Base-by-base conservation (phyloP, 2,888 invertebrate species). In the Pherbina coryleti region DNA sequence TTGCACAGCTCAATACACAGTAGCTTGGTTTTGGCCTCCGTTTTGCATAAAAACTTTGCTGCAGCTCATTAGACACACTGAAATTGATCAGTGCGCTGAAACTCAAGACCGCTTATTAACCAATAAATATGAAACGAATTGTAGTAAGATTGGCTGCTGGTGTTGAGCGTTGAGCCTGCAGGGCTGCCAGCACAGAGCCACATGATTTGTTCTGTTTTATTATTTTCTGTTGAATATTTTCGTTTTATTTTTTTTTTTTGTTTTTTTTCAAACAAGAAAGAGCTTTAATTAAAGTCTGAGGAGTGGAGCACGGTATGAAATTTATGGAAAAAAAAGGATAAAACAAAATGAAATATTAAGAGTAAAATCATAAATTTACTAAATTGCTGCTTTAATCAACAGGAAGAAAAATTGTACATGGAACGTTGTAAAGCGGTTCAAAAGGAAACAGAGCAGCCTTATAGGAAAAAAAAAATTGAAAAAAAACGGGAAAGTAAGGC, bases 61-160 rank as follows among this genome's bases (percentile, higher is more conserved):
- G 28, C 60, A 60, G 25, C 60, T 60, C 25, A 60, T 60, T 60
- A 60, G 60, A 19, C 60, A 60, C 25, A 60, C 25, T 17, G 17
- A 60, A 25, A 28, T 28, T 14, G 17, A 60, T 28, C 28, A 14
- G 55, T 8, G 28, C 60, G 28, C 60, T 17, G 60, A 14, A 60
- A 60, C 11, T 60, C 28, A 22, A 60, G 28, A 60, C 60, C 28
- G 64, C 64, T 66, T 28, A 64, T 31, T 66, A 17, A 31, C 31
- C 64, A 28, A 66, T 66, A 66, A 66, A 66, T 66, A 34, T 66
- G 64, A 66, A 66, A 66, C 31, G 64, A 66, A 66, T 66, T 66
- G 64, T 31, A 55, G 64, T 31, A 55, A 22, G 19, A 55, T 31
- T 66, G 55, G 62, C 62, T 62, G 64, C 64, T n/a, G 64, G 64